These are phyloP conservation scores for Metellina segmentata DNA, from an alignment of 2,888 invertebrate genomes.

Conservation along the genomic window DNA sequence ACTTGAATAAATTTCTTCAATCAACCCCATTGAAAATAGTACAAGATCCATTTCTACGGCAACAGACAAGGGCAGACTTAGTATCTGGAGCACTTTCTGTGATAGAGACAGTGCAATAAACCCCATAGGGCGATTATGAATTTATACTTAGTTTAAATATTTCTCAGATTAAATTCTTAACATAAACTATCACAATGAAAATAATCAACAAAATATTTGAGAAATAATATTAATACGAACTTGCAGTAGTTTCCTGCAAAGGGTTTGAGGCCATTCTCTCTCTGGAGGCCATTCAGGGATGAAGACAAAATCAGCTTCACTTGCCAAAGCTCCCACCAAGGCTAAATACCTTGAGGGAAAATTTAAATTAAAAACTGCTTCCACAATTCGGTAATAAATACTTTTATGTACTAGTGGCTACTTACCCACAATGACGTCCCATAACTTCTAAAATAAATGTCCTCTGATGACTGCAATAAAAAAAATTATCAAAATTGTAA, in stretches of 20 bases:
- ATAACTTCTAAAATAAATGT: conserved; percentile 84
- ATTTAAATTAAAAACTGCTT: neutral
- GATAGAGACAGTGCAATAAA: too few species aligned
- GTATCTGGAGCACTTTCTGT: too few species aligned
- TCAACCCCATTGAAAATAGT: too few species aligned
- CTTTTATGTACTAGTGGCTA: conserved; percentile 20
- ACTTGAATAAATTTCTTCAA: too few species aligned
- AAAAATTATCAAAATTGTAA: neutral
- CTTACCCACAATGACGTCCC: conserved; percentile 84
- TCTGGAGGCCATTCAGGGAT: conserved; percentile 84
- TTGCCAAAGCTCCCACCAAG: conserved; percentile 83
- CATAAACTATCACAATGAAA: neutral
- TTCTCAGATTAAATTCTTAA: neutral
- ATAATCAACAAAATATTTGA: neutral
- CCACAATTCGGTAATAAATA: neutral
- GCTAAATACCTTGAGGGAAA: conserved; percentile 82
- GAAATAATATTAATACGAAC: conserved; percentile 60
- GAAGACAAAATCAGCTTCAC: conserved; percentile 84
- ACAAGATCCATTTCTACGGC: too few species aligned
- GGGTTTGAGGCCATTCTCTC: conserved; percentile 82
- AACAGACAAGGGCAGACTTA: too few species aligned
- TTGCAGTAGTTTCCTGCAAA: conserved; percentile 82
- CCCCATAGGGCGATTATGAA: too few species aligned
- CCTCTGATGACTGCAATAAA: conserved; percentile 82
- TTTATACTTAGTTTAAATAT: neutral